Evolutionary conservation across 2,797 vertebrate genomes (phyloP).

Genomic region (Perodicticus potto): DNA sequence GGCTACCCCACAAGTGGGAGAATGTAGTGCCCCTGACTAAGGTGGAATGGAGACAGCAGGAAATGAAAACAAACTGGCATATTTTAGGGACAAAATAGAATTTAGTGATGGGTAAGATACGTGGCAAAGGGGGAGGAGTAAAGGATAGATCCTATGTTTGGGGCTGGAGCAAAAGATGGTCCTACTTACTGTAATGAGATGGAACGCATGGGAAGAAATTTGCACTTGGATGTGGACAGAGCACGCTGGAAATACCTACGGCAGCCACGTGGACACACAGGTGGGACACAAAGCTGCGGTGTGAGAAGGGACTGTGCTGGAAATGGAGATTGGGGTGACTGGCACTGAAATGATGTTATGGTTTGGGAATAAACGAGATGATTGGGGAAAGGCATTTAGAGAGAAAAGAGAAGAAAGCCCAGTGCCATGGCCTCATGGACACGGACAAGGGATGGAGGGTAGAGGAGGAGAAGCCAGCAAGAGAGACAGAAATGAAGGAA

Average conservation of each 20-base stretch:
- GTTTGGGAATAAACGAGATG: background rate
- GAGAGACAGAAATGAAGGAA: background rate
- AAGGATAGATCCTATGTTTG: background rate
- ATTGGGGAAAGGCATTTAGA: background rate
- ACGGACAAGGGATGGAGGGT: background rate
- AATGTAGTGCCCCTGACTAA: background rate
- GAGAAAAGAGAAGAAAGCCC: background rate
- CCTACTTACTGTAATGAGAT: background rate
- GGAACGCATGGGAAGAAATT: background rate
- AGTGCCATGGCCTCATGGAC: background rate
- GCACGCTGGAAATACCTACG: rapidly evolving
- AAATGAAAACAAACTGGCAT: background rate
- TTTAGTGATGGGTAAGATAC: rapidly evolving
- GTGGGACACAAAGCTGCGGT: background rate
- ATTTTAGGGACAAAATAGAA: background rate
- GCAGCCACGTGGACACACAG: background rate
- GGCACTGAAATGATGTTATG: too few species aligned
- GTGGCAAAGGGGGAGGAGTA: background rate
- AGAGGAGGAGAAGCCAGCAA: background rate
- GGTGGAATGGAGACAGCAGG: background rate
- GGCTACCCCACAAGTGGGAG: background rate
- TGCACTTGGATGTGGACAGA: background rate
- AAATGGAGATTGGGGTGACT: background rate
- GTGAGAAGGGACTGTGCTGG: rapidly evolving
- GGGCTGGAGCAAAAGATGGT: background rate